These are phyloP conservation scores for Sycophila texana DNA, from an alignment of 2,888 invertebrate genomes.

Conservation along the genomic window DNA sequence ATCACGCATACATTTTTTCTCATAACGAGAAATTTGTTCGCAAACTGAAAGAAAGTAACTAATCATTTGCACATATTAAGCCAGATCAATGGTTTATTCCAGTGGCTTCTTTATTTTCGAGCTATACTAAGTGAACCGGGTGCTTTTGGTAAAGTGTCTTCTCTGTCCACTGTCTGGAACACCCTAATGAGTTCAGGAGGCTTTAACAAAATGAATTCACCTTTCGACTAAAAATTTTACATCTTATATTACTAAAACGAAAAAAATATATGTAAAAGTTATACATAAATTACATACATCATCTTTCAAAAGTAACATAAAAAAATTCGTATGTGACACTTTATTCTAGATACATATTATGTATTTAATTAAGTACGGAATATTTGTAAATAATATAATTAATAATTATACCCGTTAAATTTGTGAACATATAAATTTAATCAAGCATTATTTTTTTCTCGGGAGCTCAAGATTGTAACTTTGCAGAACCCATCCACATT, in stretches of 20 bases:
- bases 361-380: conserved; percentile 33
- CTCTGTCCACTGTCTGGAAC: conserved; percentile 74
- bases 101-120: conserved; percentile 45
- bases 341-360: background rate
- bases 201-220: conserved; percentile 56
- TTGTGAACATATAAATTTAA: conserved; percentile 11
- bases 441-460: conserved; percentile 41
- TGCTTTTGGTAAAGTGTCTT: conserved; percentile 58
- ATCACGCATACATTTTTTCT: conserved; percentile 34
- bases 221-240: conserved; percentile 27
- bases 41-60: conserved; percentile 7
- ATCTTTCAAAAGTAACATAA: background rate
- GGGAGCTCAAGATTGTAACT: conserved; percentile 22
- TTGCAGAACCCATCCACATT: conserved; percentile 36
- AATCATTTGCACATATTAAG: conserved; percentile 13
- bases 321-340: background rate
- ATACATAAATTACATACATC: conserved; percentile 27
- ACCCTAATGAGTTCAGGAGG: conserved; percentile 74
- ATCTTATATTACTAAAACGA: conserved; percentile 13
- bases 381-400: conserved; percentile 36
- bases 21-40: background rate
- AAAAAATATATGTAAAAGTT: conserved; percentile 29
- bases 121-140: conserved; percentile 47
- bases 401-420: background rate
- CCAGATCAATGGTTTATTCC: conserved; percentile 43